phyloP scores from a whole-genome alignment of 2,888 invertebrate genomes.

The Cryptus viduatorius region DNA sequence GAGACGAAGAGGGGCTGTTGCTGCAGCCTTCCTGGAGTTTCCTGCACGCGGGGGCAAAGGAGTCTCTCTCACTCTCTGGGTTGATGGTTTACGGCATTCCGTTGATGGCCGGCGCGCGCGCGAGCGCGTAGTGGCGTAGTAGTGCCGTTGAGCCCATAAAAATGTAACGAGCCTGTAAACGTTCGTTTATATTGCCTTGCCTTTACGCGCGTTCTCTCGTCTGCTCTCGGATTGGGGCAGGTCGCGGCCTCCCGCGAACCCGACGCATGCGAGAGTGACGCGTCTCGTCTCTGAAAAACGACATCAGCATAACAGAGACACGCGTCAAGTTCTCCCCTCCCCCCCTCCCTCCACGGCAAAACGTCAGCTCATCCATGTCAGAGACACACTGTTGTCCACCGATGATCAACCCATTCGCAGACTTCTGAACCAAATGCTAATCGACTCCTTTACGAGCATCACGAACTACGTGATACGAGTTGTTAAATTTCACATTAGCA shows the following conservation, averaged over 20 bases:
- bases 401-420: slow-evolving; percentile 39
- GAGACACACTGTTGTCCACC: background rate
- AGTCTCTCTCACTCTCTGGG: slow-evolving; percentile 67
- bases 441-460: slow-evolving; percentile 45
- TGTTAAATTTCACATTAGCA: slow-evolving; percentile 14
- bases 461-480: slow-evolving; percentile 27
- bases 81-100: slow-evolving; percentile 84
- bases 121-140: slow-evolving; percentile 78
- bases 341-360: background rate
- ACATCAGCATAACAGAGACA: slow-evolving; percentile 60
- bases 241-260: slow-evolving; percentile 78
- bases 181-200: slow-evolving; percentile 84
- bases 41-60: slow-evolving; percentile 57
- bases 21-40: slow-evolving; percentile 57
- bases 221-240: slow-evolving; percentile 81
- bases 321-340: slow-evolving; percentile 5
- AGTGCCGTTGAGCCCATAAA: slow-evolving; percentile 84
- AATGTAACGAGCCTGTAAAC: slow-evolving; percentile 85
- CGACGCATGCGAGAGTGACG: slow-evolving; percentile 69
- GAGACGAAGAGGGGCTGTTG: slow-evolving; percentile 61
- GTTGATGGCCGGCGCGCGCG: slow-evolving; percentile 80
- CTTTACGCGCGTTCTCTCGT: slow-evolving; percentile 77
- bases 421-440: slow-evolving; percentile 10
- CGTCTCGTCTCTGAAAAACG: slow-evolving; percentile 75
- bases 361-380: background rate